Conservation (phyloP, 1,140 invertebrate genomes). For the Galendromus occidentalis region DNA sequence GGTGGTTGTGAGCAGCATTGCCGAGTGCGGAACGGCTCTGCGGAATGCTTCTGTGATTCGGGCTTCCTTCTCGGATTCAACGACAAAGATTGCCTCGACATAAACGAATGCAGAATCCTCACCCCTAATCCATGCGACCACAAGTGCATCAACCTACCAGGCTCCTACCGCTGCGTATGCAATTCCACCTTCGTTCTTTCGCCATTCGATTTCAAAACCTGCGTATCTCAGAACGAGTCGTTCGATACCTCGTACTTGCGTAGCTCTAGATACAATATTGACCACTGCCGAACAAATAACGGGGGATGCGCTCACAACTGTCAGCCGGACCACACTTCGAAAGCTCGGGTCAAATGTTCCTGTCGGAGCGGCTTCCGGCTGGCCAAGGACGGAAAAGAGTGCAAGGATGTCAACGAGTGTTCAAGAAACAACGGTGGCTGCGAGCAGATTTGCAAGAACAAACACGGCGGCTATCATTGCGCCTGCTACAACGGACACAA, state of each 20-base stretch:
- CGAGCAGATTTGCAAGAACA: constrained; percentile 20
- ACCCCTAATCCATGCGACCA: neutral
- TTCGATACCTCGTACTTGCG: constrained; percentile 12
- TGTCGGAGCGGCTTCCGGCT: constrained; percentile 15
- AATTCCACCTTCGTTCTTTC: neutral
- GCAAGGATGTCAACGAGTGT: constrained; percentile 17
- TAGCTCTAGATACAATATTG: constrained; percentile 9
- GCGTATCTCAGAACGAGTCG: constrained; percentile 13
- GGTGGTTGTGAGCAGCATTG: constrained; percentile 16
- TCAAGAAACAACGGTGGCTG: constrained; percentile 17
- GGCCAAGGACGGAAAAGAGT: constrained; percentile 13
- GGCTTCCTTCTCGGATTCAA: neutral
- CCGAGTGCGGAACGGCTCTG: neutral
- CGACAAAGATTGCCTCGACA: constrained; percentile 7
- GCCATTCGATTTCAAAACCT: neutral
- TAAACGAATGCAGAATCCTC: neutral
- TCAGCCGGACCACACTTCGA: neutral
- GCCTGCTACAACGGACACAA: constrained; percentile 16
- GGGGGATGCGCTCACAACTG: constrained; percentile 17
- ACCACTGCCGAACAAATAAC: constrained; percentile 16
- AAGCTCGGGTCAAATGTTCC: constrained; percentile 11
- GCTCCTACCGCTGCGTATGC: constrained; percentile 7
- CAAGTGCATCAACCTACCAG: neutral
- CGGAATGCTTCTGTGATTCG: constrained; percentile 4
- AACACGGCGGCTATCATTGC: constrained; percentile 17